Evolutionary conservation across 2,888 invertebrate genomes (phyloP).

Genomic region (Linyphia triangularis): DNA sequence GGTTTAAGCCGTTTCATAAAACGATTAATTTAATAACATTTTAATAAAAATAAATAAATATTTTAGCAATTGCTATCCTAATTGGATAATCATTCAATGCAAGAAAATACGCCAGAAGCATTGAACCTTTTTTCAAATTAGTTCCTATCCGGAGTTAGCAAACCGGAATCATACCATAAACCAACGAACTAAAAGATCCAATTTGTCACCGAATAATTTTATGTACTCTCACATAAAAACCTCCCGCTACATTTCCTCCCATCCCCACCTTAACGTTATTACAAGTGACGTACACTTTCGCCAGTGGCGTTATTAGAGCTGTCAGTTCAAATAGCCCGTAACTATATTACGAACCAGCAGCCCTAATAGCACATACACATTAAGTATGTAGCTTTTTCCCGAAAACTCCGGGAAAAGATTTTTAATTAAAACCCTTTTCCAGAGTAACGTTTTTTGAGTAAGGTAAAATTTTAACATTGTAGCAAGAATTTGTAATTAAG

Average conservation of each 20-base stretch:
- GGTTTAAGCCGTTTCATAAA: too few relatives aligned
- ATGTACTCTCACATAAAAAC: constrained; percentile 18
- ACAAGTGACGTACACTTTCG: constrained; percentile 2
- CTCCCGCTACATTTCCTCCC: neutral
- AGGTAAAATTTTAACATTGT: constrained; percentile 19
- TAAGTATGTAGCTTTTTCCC: neutral
- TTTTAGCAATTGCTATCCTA: too few relatives aligned
- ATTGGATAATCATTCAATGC: too few relatives aligned
- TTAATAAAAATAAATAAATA: too few relatives aligned
- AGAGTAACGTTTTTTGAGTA: too few relatives aligned
- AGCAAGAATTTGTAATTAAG: constrained; percentile 54
- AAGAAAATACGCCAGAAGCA: too few relatives aligned
- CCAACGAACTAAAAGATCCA: constrained; percentile 25
- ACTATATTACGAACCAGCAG: constrained; percentile 14
- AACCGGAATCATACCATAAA: constrained; percentile 10
- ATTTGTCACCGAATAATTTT: constrained; percentile 37
- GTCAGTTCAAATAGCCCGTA: constrained; percentile 45
- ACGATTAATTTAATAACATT: too few relatives aligned
- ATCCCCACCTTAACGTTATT: neutral
- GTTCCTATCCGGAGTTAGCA: too few relatives aligned
- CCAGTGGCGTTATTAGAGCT: neutral
- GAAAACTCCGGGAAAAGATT: constrained; percentile 6
- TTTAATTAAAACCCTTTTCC: constrained; percentile 47
- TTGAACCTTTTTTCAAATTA: too few relatives aligned
- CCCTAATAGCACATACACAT: neutral